A percentile compares a stretch with the other conserved stretches of the same genome.
Conservation (phyloP, 2,113 vertebrate species). For the Campylomormyrus numenius region DNA sequence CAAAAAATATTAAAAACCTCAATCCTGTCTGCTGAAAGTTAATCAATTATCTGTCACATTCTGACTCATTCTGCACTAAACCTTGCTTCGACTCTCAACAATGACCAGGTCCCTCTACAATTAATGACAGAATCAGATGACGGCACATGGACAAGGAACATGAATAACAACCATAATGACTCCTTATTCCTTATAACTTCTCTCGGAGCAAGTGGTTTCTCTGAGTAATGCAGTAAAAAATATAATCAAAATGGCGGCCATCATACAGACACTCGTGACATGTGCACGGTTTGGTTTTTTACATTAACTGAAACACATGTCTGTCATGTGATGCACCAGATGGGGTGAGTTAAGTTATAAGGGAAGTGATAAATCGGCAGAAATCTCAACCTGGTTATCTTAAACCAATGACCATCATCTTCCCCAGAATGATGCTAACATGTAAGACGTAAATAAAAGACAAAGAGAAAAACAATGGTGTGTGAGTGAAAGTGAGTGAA, state of each 20-base stretch:
- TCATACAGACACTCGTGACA: not conserved
- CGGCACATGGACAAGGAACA: not conserved
- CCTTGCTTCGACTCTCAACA: not conserved
- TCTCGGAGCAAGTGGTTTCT: not conserved
- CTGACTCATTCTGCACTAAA: not conserved
- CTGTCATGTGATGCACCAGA: not conserved
- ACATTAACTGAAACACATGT: not conserved
- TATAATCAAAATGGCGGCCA: not conserved
- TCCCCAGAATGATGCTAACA: not conserved
- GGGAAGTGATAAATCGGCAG: not conserved
- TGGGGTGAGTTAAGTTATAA: not conserved
- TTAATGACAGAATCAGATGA: not conserved
- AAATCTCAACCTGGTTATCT: not conserved
- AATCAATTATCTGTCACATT: not conserved
- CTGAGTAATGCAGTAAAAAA: not conserved
- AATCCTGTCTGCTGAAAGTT: not conserved
- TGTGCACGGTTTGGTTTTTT: not conserved
- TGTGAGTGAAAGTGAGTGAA: conserved; percentile 25
- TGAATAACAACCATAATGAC: not conserved
- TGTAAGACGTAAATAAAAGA: not conserved
- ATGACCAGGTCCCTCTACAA: not conserved
- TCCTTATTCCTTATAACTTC: not conserved
- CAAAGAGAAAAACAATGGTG: conserved; percentile 7
- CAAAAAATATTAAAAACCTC: not conserved
- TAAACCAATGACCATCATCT: not conserved